phyloP scores from a whole-genome alignment of 64 coral and sea anemone genomes.

The Dendronephthya gigantea region DNA sequence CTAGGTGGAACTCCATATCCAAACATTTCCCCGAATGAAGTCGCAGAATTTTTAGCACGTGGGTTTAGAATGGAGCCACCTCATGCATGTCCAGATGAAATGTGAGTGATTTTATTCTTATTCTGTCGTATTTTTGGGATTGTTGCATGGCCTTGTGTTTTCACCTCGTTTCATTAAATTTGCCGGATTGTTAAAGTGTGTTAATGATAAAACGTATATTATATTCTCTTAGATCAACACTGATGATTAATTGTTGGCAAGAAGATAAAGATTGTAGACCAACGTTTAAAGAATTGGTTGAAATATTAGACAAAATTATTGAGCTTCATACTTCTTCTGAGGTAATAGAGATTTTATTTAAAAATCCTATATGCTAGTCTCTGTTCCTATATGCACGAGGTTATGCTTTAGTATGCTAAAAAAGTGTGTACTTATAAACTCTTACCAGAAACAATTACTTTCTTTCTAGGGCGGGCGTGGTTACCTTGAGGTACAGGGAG shows the following conservation, averaged over 20 bases:
- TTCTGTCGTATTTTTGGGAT: neutral
- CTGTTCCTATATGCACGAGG: neutral
- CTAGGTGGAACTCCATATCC: constrained; percentile 83
- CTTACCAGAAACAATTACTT: too few relatives aligned
- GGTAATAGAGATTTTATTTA: neutral
- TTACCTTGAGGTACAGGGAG: constrained; percentile 9
- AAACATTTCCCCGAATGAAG: constrained; percentile 50
- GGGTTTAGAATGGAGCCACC: constrained; percentile 72
- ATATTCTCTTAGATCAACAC: neutral
- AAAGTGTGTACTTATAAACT: too few relatives aligned
- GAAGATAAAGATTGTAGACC: neutral
- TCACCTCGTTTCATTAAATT: too few relatives aligned
- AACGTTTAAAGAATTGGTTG: neutral
- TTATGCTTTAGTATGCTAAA: neutral
- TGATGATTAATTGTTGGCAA: neutral
- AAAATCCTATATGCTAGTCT: neutral
- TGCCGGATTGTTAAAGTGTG: neutral
- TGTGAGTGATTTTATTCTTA: constrained; percentile 44
- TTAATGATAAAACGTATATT: too few relatives aligned
- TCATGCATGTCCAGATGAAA: constrained; percentile 54
- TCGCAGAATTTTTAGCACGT: constrained; percentile 66
- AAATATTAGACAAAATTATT: constrained; percentile 9
- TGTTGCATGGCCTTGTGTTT: neutral
- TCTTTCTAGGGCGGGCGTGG: neutral
- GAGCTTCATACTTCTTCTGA: constrained; percentile 5